Percentiles rank a stretch among this genome's conserved stretches.
These are phyloP conservation scores for Dynastes maya DNA, from an alignment of 2,888 invertebrate genomes.

Conservation along the genomic window DNA sequence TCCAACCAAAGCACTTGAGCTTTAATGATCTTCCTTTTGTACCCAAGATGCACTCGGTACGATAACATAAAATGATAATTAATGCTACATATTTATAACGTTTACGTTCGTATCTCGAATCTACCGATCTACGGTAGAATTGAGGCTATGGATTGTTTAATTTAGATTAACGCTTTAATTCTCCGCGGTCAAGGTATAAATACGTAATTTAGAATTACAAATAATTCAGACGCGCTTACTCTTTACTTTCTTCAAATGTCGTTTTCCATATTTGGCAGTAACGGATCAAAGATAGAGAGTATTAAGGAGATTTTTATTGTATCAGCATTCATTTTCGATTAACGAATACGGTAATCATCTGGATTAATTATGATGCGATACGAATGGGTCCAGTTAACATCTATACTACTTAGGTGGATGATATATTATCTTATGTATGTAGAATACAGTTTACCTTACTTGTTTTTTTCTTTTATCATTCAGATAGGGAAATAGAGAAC, in stretches of 20 bases:
- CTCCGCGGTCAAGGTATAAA: background rate
- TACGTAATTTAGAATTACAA: background rate
- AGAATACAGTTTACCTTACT: background rate
- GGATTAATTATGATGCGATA: constrained; percentile 24
- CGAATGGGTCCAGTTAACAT: background rate
- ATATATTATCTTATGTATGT: constrained; percentile 6
- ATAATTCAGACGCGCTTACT: constrained; percentile 35
- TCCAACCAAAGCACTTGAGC: background rate
- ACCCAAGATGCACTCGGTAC: background rate
- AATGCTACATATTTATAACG: background rate
- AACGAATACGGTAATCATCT: constrained; percentile 12
- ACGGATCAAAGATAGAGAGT: background rate
- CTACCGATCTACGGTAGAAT: constrained; percentile 3
- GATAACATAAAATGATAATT: constrained; percentile 12
- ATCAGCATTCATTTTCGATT: background rate
- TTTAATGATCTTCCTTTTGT: background rate
- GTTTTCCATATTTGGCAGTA: constrained; percentile 13
- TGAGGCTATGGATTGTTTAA: constrained; percentile 1
- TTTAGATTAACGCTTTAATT: constrained; percentile 14
- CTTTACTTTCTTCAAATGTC: background rate
- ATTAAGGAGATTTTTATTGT: constrained; percentile 1
- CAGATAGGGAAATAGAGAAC: background rate
- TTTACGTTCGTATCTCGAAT: background rate
- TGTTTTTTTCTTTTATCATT: background rate
- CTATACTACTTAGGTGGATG: background rate